phyloP scores from a whole-genome alignment of 2,888 invertebrate species.

The Dynastes grantii region DNA sequence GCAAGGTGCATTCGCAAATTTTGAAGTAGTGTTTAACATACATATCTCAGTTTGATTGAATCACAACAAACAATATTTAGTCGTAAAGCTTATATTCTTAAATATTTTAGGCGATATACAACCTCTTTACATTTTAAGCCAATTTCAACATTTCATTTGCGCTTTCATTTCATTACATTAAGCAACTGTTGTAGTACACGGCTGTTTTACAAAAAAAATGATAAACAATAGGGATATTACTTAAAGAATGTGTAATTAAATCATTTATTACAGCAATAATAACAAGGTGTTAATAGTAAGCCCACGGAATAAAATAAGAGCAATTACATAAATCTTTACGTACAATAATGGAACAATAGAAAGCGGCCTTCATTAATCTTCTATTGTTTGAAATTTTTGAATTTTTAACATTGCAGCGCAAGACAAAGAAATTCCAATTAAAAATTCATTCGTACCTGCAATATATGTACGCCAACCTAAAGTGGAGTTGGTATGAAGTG shows the following conservation, averaged over 20 bases:
- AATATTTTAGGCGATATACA: too few species aligned
- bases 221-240: conserved; percentile 30
- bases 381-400: conserved; percentile 34
- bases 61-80: too few species aligned
- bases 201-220: background rate
- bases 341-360: conserved; percentile 41
- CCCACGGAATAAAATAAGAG: conserved; percentile 17
- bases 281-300: conserved; percentile 38
- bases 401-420: background rate
- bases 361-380: conserved; percentile 43
- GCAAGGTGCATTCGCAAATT: too few species aligned
- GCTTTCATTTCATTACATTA: too few species aligned
- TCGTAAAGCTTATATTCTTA: too few species aligned
- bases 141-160: too few species aligned
- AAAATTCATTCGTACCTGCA: conserved; percentile 11
- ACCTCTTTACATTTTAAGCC: too few species aligned
- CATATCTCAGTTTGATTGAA: too few species aligned
- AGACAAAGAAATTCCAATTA: conserved; percentile 6
- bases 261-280: conserved; percentile 22
- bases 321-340: conserved; percentile 32
- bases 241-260: conserved; percentile 24
- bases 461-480: background rate
- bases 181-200: too few species aligned
- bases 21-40: too few species aligned
- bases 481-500: background rate